Conservation (phyloP, 92 coral and sea anemone species). For the Porites rus region DNA sequence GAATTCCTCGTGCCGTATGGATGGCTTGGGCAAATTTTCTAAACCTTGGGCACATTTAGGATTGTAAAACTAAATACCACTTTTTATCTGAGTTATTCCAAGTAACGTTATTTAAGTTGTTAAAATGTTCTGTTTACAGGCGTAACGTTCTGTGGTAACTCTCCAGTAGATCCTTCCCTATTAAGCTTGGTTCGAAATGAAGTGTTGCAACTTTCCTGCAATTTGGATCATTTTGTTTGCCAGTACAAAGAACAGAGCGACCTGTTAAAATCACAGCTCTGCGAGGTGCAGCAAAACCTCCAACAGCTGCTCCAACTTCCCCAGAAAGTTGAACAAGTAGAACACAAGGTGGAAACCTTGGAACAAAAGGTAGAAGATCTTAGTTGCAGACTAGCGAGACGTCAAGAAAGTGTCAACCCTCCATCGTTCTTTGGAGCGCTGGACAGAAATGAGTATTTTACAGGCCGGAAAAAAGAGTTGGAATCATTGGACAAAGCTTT, state of each 20-base stretch:
- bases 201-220: slow-evolving; percentile 28
- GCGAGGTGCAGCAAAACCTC: not conserved
- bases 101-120: too few species aligned
- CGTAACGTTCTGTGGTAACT: slow-evolving; percentile 1
- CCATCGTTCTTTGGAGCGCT: slow-evolving; percentile 50
- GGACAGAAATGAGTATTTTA: slow-evolving; percentile 53
- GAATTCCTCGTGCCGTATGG: too few species aligned
- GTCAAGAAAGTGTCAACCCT: not conserved
- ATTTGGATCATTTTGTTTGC: not conserved
- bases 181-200: slow-evolving; percentile 27
- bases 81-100: too few species aligned
- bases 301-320: not conserved
- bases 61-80: too few species aligned
- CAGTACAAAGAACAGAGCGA: slow-evolving; percentile 11
- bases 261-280: not conserved
- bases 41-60: too few species aligned
- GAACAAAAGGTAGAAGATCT: not conserved
- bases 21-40: too few species aligned
- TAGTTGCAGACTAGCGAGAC: not conserved
- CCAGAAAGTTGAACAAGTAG: not conserved
- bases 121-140: not conserved
- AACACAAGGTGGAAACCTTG: not conserved
- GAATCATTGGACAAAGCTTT: slow-evolving; percentile 12
- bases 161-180: slow-evolving; percentile 27
- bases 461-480: slow-evolving; percentile 51